These are phyloP conservation scores for Kryptolebias ocellatus DNA, from an alignment of 2,797 vertebrate genomes.

Conservation along the genomic window DNA sequence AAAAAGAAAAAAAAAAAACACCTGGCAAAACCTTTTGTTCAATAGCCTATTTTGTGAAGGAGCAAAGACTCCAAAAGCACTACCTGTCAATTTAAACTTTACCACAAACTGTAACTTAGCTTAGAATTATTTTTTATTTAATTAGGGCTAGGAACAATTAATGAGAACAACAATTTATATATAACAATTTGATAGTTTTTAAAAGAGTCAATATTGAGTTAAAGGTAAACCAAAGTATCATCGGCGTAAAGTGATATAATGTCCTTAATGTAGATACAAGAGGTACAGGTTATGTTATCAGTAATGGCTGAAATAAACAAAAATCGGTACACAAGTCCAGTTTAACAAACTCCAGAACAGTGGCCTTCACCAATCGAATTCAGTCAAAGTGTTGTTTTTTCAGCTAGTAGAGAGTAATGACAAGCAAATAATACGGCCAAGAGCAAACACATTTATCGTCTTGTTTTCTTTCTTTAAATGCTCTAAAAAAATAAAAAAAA, in stretches of 20 bases:
- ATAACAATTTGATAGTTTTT: not conserved
- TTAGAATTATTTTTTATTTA: too few species aligned
- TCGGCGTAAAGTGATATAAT: not conserved
- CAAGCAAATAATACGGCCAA: not conserved
- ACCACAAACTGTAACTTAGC: too few species aligned
- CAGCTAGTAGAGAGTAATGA: not conserved
- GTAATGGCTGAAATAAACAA: conserved; percentile 14
- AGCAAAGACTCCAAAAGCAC: too few species aligned
- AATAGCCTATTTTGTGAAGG: too few species aligned
- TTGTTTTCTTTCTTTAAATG: not conserved
- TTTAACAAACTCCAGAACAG: conserved; percentile 13
- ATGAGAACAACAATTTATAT: not conserved
- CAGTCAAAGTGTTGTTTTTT: conserved; percentile 2
- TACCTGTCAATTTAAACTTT: too few species aligned
- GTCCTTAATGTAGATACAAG: not conserved
- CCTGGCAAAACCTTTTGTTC: too few species aligned
- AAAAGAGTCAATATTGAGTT: not conserved
- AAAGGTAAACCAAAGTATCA: not conserved
- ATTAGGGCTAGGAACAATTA: not conserved
- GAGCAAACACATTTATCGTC: not conserved
- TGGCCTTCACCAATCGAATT: conserved; percentile 9
- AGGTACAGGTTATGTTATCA: conserved; percentile 21
- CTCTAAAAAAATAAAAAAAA: not conserved
- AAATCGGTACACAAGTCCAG: conserved; percentile 17
- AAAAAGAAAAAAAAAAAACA: too few species aligned